Evolutionary conservation across 1,140 invertebrate species (phyloP).

Genomic region (Diuraphis noxia): DNA sequence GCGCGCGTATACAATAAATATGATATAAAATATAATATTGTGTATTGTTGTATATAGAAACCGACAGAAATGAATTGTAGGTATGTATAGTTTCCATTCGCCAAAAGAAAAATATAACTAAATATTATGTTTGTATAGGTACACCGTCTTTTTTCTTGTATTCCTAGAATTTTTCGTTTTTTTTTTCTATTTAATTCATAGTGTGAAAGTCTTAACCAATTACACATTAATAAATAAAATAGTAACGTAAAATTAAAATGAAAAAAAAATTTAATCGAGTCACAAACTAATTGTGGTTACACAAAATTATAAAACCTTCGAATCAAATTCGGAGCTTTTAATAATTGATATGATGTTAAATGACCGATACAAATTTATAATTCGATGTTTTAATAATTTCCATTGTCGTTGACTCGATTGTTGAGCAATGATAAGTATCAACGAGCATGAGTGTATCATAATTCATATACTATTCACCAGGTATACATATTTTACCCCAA

Average conservation of each 20-base stretch:
- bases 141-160: not conserved
- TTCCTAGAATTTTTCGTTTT: not conserved
- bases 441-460: not conserved
- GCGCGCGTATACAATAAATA: not conserved
- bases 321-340: not conserved
- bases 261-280: not conserved
- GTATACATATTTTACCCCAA: not conserved
- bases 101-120: not conserved
- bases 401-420: no score
- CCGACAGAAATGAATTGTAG: not conserved
- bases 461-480: not conserved
- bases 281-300: not conserved
- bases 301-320: not conserved
- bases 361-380: not conserved
- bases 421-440: no score
- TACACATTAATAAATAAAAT: not conserved
- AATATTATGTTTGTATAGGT: not conserved
- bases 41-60: not conserved
- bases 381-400: not conserved
- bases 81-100: constrained; percentile 9
- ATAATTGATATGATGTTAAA: not conserved
- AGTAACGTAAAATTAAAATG: not conserved
- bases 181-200: not conserved
- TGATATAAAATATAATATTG: not conserved
- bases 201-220: not conserved